Base-by-base conservation (phyloP, 2,888 invertebrate species). In the Ferrisia virgata region DNA sequence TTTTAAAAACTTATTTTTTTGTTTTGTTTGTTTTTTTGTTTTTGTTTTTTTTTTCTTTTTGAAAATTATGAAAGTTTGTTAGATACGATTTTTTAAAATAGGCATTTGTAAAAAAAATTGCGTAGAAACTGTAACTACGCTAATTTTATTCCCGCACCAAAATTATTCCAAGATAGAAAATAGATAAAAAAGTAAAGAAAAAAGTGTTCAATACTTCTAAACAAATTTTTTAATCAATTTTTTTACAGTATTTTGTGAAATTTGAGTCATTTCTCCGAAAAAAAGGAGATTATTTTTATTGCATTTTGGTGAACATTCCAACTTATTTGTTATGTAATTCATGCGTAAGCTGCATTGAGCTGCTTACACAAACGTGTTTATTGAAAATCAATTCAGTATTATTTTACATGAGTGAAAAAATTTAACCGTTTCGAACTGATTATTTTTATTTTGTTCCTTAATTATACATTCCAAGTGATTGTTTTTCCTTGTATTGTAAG, bases 381-480 rank as follows among this genome's bases (percentile, higher is more conserved):
- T 64, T 64, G 28, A 64, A 53, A 53, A 43, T 43, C 13, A 53
- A 64, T 64, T 64, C 58, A 64, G 58, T 64, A 64, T 64, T 64
- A 64, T 64, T 64, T 64, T 64, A 11, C 25, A 64, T 28, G 28
- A 28, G 58, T 28, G 58, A 64, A 64, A 64, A 28, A 25, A 22
- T 22, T 64, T 5, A 28, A 64, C 58, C 1, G 58, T 13, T 28
- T 8, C 9, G 58, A 64, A 64, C 58, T 64, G 58, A 64, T 64
- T 64, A 64, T 64, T 64, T 64, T 28, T 28, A 64, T 28, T 53
- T 64, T 28, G 58, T 64, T 64, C 58, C 58, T 53, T 28, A 64
- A 64, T 64, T 28, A 28, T 64, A 64, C 28, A 64, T 64, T 64
- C 58, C 58, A 64, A 64, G 58, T 64, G 58, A 64, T 64, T 64